Evolutionary conservation across 2,113 vertebrate species (phyloP), one percentile per base, ranked within the genome.

Genomic region (Callocephalon fimbriatum): DNA sequence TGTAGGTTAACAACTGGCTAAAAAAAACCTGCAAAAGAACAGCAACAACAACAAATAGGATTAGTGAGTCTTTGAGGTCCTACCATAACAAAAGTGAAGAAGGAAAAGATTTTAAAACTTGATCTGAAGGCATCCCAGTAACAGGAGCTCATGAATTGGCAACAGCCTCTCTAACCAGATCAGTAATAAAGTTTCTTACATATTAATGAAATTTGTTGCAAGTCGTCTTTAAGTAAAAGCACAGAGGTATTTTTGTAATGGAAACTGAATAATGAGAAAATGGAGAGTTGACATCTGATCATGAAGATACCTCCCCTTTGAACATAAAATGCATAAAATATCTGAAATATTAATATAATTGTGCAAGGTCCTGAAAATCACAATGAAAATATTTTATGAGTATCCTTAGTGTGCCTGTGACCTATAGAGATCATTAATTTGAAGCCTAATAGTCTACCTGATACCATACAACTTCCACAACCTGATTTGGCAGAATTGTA

Each of bases 381-480:
- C 93, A 96, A 94, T 95, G 91, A 97, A 97, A 97, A 95, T 95
- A 96, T 93, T 97, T 96, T 96, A 96, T 95, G 95, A 97, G 87
- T 93, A 95, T 96, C 96, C 94, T 95, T 96, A 96, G 84, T 82
- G 91, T 95, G 88, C 81, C 86, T 96, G 91, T 95, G 95, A 97
- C 97, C 96, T 97, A 97, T 96, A 94, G 92, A 97, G 96, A 95
- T 94, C 72, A 95, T 97, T 96, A 97, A 96, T 96, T 96, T 96
- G 85, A 96, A 96, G 54, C 53, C 93, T 97, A 97, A 97, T 96
- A 94, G 84, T 86, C 90, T 96, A 97, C 95, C 91, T 95, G 87
- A 37, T 95, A 81, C 75, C 2, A 3, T 92, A 93, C 81, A 95
- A 93, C 87, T 94, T 90, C 89, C 86, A 92, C 72, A 84, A 37